Base-by-base conservation (phyloP, 2,888 invertebrate genomes). In the Odontomyia ornata region DNA sequence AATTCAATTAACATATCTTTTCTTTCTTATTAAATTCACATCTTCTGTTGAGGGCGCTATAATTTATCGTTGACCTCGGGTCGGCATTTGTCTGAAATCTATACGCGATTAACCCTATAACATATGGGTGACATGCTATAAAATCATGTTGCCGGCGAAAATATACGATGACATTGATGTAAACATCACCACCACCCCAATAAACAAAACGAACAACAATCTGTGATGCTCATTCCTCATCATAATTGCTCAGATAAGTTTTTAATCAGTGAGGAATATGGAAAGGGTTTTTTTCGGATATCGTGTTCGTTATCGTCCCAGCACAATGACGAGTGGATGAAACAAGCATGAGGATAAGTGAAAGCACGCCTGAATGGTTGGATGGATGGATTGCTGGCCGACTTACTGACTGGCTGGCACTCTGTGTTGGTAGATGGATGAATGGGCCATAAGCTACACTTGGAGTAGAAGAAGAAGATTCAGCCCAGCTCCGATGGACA, bases 121-220 rank as follows among this genome's bases (percentile, higher is more conserved):
- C 28, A 27, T 62, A 62, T 62, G 28, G 28, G 62, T 28, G 62
- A 27, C 62, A 28, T 25, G 62, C 15, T 62, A 62, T 62, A 18
- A 27, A 62, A 62, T 28, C 62, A 62, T 60, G 62, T 62, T 62
- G 27, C 15, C 25, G n/a, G 23, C 27, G n/a, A 27, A 27, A 62
- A 62, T 27, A 27, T 62, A 62, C 28, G 62, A 62, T 62, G 62
- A 62, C 62, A 62, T 28, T 62, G 28, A 62, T 62, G 62, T 62
- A 62, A 62, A 62, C 62, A 62, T 62, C 27, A 27, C 15, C 62
- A 62, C 9, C 62, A 62, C 62, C 62, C 62, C 62, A 62, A 62
- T 62, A 27, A 62, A 62, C 62, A 62, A 25, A 62, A 52, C 52
- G 52, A 18, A 52, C 4, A 52, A 52, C 52, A 18, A 52, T n/a